phyloP scores from a whole-genome alignment of 2,888 invertebrate species.

The Clunio marinus region DNA sequence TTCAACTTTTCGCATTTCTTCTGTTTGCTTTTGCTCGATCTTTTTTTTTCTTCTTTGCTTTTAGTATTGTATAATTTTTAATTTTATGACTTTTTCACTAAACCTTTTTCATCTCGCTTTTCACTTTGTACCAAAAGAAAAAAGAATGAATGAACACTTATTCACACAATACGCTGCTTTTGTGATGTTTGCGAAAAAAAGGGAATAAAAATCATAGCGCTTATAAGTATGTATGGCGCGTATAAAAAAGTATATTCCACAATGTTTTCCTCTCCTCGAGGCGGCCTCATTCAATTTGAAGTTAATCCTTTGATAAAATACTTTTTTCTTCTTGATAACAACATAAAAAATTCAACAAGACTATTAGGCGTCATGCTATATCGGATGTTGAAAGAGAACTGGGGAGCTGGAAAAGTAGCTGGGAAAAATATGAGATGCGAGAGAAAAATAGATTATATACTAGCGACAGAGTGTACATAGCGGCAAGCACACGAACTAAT shows the following conservation, averaged over 20 bases:
- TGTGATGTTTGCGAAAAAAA: background rate
- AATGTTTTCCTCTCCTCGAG: background rate
- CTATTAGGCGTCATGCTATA: slow-evolving; percentile 23
- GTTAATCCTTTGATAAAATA: slow-evolving; percentile 29
- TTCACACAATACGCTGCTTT: background rate
- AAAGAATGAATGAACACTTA: background rate
- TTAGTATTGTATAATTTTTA: slow-evolving; percentile 24
- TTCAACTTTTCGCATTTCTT: slow-evolving; percentile 9
- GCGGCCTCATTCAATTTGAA: slow-evolving; percentile 28
- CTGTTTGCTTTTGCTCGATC: slow-evolving; percentile 4
- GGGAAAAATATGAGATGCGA: slow-evolving; percentile 20
- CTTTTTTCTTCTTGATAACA: slow-evolving; percentile 21
- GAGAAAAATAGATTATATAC: background rate
- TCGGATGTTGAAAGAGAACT: slow-evolving; percentile 13
- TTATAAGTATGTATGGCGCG: background rate
- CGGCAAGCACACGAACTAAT: background rate
- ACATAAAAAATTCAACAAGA: slow-evolving; percentile 11
- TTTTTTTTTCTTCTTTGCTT: background rate
- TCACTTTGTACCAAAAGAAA: background rate
- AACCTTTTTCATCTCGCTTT: background rate
- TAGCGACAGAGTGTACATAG: background rate
- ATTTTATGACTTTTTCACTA: slow-evolving; percentile 27
- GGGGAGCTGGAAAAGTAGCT: slow-evolving; percentile 33
- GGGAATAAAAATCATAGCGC: slow-evolving; percentile 18
- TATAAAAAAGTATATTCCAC: background rate